These are phyloP conservation scores for Drosophila subpulchrella DNA, from an alignment of 1,140 invertebrate genomes.

Conservation along the genomic window DNA sequence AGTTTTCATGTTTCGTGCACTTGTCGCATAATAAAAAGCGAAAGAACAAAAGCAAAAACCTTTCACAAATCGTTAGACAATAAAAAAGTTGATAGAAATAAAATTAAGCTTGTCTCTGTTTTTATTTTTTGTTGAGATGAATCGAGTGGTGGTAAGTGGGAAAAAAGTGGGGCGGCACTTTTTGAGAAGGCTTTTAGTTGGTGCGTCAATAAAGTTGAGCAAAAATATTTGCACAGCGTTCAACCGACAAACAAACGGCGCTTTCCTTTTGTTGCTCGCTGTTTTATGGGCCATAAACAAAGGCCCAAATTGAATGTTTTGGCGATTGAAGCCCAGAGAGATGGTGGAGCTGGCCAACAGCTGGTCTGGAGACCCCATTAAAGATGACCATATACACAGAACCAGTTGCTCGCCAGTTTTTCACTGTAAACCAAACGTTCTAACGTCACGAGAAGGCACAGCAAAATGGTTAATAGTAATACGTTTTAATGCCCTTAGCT, in stretches of 20 bases:
- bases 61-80: slow-evolving; percentile 49
- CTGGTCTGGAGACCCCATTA: slow-evolving; percentile 15
- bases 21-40: slow-evolving; percentile 34
- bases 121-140: slow-evolving; percentile 6
- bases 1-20: slow-evolving; percentile 34
- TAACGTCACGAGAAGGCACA: not conserved
- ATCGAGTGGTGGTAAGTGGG: not conserved
- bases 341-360: slow-evolving; percentile 19
- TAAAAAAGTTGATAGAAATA: slow-evolving; percentile 56
- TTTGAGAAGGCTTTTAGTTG: slow-evolving; percentile 30
- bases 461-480: slow-evolving; percentile 6
- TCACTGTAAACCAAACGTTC: not conserved
- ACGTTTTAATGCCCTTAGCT: not conserved
- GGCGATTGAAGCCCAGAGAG: slow-evolving; percentile 15
- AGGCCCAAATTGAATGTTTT: slow-evolving; percentile 30
- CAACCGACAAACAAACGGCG: slow-evolving; percentile 5
- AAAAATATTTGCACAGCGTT: slow-evolving; percentile 54
- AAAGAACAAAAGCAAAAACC: slow-evolving; percentile 28
- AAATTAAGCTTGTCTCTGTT: slow-evolving; percentile 37
- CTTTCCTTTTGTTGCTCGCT: slow-evolving; percentile 30
- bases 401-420: slow-evolving; percentile 18
- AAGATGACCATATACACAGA: slow-evolving; percentile 24
- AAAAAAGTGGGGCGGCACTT: slow-evolving; percentile 14
- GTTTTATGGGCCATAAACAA: slow-evolving; percentile 46
- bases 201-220: slow-evolving; percentile 49